Evolutionary conservation across 2,113 vertebrate species (phyloP).

Genomic region (Vicugna pacos): DNA sequence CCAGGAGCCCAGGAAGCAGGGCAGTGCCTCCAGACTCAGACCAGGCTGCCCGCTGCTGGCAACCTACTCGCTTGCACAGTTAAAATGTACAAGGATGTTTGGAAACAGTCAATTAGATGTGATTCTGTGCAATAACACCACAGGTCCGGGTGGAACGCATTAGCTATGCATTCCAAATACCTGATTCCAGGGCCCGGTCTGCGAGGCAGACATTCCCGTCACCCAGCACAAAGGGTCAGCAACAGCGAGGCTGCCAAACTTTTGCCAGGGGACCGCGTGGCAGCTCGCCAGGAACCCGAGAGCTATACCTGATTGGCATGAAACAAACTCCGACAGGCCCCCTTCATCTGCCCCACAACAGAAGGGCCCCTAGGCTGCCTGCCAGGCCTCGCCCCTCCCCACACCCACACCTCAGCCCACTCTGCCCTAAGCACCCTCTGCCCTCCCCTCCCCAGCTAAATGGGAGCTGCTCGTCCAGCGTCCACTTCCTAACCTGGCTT

Average conservation of each 20-base stretch:
- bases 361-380: not conserved
- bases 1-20: not conserved
- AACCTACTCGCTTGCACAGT: conserved; percentile 79
- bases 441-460: not conserved
- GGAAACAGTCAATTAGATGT: conserved; percentile 86
- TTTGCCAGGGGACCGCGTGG: conserved; percentile 67
- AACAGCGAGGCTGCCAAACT: conserved; percentile 59
- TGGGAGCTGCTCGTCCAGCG: not conserved
- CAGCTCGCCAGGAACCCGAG: conserved; percentile 66
- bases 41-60: conserved; percentile 73
- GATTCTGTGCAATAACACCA: conserved; percentile 86
- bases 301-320: conserved; percentile 32
- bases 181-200: conserved; percentile 77
- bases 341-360: conserved; percentile 73
- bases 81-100: conserved; percentile 85
- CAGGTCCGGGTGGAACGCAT: conserved; percentile 85
- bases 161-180: conserved; percentile 89
- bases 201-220: conserved; percentile 70
- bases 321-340: conserved; percentile 57
- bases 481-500: not conserved
- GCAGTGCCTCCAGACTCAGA: not conserved
- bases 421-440: not conserved
- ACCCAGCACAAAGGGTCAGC: conserved; percentile 86
- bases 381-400: not conserved
- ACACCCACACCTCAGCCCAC: not conserved